These are phyloP conservation scores for Trilocha varians DNA, from an alignment of 2,888 invertebrate genomes.

Conservation along the genomic window DNA sequence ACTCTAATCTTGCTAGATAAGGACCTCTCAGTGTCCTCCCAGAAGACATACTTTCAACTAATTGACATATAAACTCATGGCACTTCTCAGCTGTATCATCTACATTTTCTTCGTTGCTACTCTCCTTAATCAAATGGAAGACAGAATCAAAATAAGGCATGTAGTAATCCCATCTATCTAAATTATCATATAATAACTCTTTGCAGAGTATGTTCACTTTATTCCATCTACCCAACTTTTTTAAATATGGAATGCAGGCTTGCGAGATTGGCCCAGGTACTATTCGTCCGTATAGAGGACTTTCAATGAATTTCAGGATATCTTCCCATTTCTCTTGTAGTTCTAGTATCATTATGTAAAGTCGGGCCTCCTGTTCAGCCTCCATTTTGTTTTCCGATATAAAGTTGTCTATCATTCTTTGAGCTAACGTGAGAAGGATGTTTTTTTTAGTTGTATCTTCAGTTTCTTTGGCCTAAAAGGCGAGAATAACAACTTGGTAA, in stretches of 20 bases:
- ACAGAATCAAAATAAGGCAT: conserved; percentile 81
- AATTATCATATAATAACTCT: conserved; percentile 80
- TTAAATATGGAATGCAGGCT: conserved; percentile 82
- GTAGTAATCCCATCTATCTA: conserved; percentile 83
- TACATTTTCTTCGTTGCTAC: conserved; percentile 28
- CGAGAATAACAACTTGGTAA: too few relatives aligned
- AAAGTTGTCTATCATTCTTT: conserved; percentile 94
- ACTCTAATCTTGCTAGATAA: conserved; percentile 86
- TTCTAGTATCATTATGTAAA: conserved; percentile 88
- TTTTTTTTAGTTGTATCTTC: conserved; percentile 73
- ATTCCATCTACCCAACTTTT: conserved; percentile 81
- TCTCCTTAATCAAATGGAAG: conserved; percentile 72
- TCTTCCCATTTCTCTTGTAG: conserved; percentile 86
- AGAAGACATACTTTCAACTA: conserved; percentile 63
- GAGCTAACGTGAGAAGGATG: conserved; percentile 89
- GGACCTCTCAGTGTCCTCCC: conserved; percentile 81
- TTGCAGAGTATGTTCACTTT: conserved; percentile 83
- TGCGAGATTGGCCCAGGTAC: conserved; percentile 79
- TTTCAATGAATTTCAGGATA: conserved; percentile 85
- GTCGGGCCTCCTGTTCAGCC: conserved; percentile 93
- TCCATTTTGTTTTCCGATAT: conserved; percentile 90
- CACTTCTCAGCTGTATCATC: conserved; percentile 63
- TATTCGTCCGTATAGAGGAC: conserved; percentile 79
- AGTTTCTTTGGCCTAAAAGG: conserved; percentile 49
- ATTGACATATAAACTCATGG: conserved; percentile 57